These are phyloP conservation scores for Sarcophaga variegata DNA, from an alignment of 2,888 invertebrate genomes.

Conservation along the genomic window DNA sequence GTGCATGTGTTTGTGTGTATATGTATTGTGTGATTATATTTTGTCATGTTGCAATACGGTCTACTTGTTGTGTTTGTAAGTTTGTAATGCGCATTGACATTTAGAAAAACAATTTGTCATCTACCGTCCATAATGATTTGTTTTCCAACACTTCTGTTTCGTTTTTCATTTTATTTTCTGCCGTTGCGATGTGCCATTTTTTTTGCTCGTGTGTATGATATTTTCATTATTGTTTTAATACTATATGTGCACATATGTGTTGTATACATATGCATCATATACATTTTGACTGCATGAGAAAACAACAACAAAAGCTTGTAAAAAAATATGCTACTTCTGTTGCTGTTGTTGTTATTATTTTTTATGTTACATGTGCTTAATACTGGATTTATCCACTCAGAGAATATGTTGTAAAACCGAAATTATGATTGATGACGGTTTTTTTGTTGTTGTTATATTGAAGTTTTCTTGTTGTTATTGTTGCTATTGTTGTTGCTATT, in stretches of 20 bases:
- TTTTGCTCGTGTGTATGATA: no score
- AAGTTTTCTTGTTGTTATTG: no score
- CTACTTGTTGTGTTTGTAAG: slow-evolving; percentile 3
- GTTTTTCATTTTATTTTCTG: slow-evolving; percentile 27
- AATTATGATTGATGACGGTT: no score
- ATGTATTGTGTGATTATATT: slow-evolving; percentile 32
- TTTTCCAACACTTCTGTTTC: neutral
- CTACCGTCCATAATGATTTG: slow-evolving; percentile 57
- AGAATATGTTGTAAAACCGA: no score
- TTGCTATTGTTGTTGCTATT: no score
- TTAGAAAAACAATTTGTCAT: slow-evolving; percentile 63
- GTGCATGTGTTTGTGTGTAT: slow-evolving; percentile 1
- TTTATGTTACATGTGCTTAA: no score
- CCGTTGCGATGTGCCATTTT: neutral
- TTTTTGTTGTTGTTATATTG: no score
- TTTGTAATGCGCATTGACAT: slow-evolving; percentile 36
- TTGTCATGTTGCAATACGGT: slow-evolving; percentile 38
- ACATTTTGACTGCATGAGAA: slow-evolving; percentile 53
- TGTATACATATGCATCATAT: slow-evolving; percentile 40
- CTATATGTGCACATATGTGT: neutral
- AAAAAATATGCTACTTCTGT: no score
- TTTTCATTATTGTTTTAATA: no score
- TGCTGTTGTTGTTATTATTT: no score
- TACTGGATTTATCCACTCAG: no score
- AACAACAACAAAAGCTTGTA: no score